Conservation (phyloP, 2,888 invertebrate genomes). For the Brenthis hecate region DNA sequence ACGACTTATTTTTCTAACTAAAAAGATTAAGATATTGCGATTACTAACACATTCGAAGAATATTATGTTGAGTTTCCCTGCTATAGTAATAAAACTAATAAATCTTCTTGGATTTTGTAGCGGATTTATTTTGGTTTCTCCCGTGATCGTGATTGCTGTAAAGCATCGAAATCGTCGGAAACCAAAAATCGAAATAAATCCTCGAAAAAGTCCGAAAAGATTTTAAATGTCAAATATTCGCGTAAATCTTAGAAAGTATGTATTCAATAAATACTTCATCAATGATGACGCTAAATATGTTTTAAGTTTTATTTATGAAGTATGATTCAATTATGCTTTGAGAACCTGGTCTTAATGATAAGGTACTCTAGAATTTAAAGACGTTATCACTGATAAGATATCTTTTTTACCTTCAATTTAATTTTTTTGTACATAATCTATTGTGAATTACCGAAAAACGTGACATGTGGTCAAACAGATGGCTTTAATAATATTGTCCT, state of each 20-base stretch:
- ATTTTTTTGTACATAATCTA: slow-evolving; percentile 12
- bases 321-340: slow-evolving; percentile 24
- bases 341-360: slow-evolving; percentile 21
- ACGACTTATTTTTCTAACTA: neutral
- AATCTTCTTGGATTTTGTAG: too few species aligned
- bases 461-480: slow-evolving; percentile 38
- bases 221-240: too few species aligned
- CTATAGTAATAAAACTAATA: neutral
- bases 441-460: slow-evolving; percentile 23
- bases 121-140: too few species aligned
- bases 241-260: too few species aligned
- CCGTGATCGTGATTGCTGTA: too few species aligned
- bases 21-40: neutral
- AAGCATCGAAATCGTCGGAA: too few species aligned
- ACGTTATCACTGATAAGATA: slow-evolving; percentile 41
- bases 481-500: slow-evolving; percentile 35
- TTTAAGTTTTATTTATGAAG: slow-evolving; percentile 23
- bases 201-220: too few species aligned
- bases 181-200: too few species aligned
- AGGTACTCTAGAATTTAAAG: slow-evolving; percentile 13
- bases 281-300: slow-evolving; percentile 16
- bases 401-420: slow-evolving; percentile 32
- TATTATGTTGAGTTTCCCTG: slow-evolving; percentile 2
- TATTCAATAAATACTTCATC: neutral
- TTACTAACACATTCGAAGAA: neutral